These are phyloP conservation scores for Ciconia maguari DNA, from an alignment of 2,113 vertebrate species.

Conservation along the genomic window DNA sequence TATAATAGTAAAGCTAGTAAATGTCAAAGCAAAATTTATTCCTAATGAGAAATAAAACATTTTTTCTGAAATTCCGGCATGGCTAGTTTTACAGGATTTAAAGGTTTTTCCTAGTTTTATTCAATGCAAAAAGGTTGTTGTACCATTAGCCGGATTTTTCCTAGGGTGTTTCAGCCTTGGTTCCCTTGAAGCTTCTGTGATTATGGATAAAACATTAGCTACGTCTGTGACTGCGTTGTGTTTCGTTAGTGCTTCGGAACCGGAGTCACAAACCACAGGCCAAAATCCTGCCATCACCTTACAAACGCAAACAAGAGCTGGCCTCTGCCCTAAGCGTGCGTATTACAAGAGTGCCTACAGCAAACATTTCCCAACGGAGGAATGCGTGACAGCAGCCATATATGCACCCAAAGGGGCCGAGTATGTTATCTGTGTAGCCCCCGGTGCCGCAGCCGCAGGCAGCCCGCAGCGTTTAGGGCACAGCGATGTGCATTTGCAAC, in stretches of 20 bases:
- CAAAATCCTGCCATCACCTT: background rate
- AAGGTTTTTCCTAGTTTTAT: background rate
- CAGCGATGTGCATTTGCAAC: accelerated
- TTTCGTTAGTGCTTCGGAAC: background rate
- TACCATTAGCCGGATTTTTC: background rate
- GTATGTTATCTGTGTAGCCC: accelerated
- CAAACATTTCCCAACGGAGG: background rate
- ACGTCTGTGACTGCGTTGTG: accelerated
- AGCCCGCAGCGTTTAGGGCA: accelerated
- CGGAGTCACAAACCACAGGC: background rate
- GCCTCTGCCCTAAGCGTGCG: background rate
- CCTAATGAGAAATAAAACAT: background rate
- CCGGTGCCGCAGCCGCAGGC: background rate
- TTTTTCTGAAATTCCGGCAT: background rate
- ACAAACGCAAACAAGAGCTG: background rate
- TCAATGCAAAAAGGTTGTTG: background rate
- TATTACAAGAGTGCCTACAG: background rate
- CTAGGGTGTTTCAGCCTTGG: background rate
- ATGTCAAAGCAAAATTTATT: background rate
- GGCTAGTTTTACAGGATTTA: background rate
- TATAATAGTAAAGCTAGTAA: background rate
- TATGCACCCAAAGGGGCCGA: background rate
- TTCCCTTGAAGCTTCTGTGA: background rate
- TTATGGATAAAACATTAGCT: background rate
- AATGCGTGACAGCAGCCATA: accelerated